A percentile compares a stretch with the other conserved stretches of the same genome.
phyloP scores from a whole-genome alignment of 2,888 invertebrate species.

The Thysanoteuthis rhombus region DNA sequence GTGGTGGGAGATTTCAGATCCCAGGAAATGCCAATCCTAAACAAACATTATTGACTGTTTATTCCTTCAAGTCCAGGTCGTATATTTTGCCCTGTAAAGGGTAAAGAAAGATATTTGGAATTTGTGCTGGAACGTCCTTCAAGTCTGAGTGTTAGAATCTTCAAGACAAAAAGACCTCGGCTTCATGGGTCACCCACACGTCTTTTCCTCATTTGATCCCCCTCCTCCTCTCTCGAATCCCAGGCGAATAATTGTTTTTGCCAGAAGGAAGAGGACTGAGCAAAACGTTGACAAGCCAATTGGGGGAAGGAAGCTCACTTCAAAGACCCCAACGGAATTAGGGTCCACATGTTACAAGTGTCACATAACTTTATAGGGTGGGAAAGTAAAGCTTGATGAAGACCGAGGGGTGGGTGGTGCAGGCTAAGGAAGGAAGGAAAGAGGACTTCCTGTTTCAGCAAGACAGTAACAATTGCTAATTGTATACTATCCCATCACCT shows the following conservation, averaged over 20 bases:
- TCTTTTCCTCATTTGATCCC: neutral
- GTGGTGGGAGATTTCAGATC: neutral
- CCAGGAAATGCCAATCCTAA: neutral
- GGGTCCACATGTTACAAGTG: neutral
- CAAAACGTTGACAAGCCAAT: neutral
- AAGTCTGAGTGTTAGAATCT: neutral
- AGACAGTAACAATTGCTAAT: neutral
- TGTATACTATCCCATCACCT: neutral
- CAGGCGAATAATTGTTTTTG: neutral
- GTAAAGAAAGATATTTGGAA: neutral
- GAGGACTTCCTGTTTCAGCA: neutral
- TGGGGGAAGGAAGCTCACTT: neutral
- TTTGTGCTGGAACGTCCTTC: neutral
- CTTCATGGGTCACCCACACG: neutral
- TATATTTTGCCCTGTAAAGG: neutral
- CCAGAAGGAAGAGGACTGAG: neutral
- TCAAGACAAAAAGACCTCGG: neutral
- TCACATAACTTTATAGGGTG: neutral
- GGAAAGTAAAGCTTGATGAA: neutral
- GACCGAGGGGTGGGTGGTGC: neutral
- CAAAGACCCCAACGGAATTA: neutral
- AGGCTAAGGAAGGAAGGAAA: neutral
- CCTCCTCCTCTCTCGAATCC: too few species aligned
- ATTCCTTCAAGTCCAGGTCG: neutral
- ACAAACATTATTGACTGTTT: neutral